Base-by-base conservation (phyloP, 2,113 vertebrate species). In the Lepus americanus region DNA sequence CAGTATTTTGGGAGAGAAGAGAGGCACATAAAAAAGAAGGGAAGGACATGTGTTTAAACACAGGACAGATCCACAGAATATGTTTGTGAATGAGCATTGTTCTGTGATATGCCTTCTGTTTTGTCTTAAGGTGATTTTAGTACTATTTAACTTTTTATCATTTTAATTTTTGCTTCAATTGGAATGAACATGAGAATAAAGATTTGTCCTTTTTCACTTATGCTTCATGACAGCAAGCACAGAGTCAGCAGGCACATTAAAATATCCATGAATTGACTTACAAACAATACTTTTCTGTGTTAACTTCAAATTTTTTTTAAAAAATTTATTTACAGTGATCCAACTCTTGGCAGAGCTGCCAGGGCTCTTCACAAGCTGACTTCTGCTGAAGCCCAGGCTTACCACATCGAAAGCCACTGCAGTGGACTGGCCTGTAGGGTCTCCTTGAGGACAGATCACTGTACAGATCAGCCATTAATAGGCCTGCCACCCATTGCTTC, bases 201-300 rank as follows among this genome's bases (percentile, higher is more conserved):
- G 17, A 93, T 64, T 44, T 86, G n/a, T 31, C 16, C 80, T 76
- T 88, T 94, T 49, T 72, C 6, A 80, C n/a, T 3, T 63, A 51
- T 17, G 55, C 9, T 66, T 80, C 33, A 84, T 90, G 76, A 16
- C 29, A 89, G 13, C 27, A 93, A 90, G n/a, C 44, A 87, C 33
- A 44, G 25, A 31, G n/a, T 73, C 63, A 64, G 25, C 59, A 90
- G 13, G 87, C 1, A 0, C 16, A 70, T 96, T 90, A 88, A 95
- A 88, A 85, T 88, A 85, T 82, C 73, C 87, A 66, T 84, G 36
- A 87, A 64, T 89, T 74, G 36, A 86, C 36, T 92, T n/a, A 59
- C n/a, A 84, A 55, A 59, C 23, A 94, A 8, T 78, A 73, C 1
- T 76, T 89, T 89, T 33, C 12, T 19, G 66, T 53, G 79, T 23